Evolutionary conservation across 2,113 vertebrate species (phyloP).

Genomic region (Podilymbus podiceps): DNA sequence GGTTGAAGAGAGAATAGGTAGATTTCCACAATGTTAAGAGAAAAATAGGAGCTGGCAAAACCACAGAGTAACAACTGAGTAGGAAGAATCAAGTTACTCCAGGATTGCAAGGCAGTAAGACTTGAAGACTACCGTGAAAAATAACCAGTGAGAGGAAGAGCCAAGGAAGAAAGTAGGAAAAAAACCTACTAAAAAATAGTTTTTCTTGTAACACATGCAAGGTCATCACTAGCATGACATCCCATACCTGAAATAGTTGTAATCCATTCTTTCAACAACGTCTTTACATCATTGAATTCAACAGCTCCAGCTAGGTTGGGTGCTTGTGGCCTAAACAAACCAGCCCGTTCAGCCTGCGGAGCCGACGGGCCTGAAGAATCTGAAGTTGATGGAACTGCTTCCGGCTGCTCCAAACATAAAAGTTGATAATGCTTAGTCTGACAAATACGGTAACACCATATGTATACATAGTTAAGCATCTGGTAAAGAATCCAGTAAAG

Average conservation of each 20-base stretch:
- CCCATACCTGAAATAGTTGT: slow-evolving; percentile 85
- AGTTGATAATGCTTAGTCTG: neutral
- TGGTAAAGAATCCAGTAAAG: neutral
- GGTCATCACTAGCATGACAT: neutral
- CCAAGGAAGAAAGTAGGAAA: neutral
- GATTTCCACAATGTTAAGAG: neutral
- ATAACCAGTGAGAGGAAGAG: neutral
- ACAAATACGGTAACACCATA: neutral
- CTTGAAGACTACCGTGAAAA: neutral
- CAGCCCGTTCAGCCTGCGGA: slow-evolving; percentile 27
- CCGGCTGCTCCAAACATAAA: slow-evolving; percentile 69
- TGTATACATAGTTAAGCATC: accelerated
- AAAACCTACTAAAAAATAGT: neutral
- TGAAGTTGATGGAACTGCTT: slow-evolving; percentile 77
- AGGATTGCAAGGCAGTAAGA: neutral
- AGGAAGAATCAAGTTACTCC: neutral
- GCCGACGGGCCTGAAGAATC: slow-evolving; percentile 44
- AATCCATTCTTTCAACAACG: slow-evolving; percentile 91
- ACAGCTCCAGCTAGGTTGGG: slow-evolving; percentile 91
- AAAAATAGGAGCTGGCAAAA: neutral
- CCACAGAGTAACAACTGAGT: neutral
- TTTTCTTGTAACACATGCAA: neutral
- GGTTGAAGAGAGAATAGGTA: neutral
- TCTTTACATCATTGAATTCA: slow-evolving; percentile 90
- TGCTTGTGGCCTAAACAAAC: slow-evolving; percentile 64